A percentile compares a stretch with the other conserved stretches of the same genome.
phyloP scores from a whole-genome alignment of 2,888 invertebrate genomes.

The Drosophila emarginata region DNA sequence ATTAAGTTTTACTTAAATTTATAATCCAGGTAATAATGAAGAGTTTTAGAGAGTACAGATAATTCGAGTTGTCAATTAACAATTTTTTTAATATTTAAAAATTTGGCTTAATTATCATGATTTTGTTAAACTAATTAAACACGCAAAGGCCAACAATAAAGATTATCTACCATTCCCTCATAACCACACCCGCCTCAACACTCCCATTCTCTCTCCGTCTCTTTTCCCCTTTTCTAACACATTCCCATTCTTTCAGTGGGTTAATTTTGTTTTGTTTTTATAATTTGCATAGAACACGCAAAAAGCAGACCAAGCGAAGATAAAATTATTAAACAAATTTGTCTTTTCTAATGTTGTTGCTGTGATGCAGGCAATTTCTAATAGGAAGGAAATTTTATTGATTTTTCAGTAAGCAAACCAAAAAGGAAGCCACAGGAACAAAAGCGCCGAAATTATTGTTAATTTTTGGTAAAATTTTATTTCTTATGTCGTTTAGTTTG shows the following conservation, averaged over 20 bases:
- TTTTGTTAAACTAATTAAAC: constrained; percentile 65
- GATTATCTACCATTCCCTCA: constrained; percentile 1
- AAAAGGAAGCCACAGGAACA: constrained; percentile 4
- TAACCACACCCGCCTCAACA: not conserved
- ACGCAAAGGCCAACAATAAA: constrained; percentile 42
- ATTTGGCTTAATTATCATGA: constrained; percentile 45
- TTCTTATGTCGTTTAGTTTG: not conserved
- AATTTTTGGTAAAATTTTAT: not conserved
- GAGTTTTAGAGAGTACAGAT: not conserved
- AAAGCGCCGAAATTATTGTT: not conserved
- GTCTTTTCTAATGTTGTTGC: not conserved
- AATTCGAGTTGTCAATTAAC: not conserved
- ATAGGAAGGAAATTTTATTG: not conserved
- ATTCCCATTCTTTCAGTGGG: not conserved
- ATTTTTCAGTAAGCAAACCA: not conserved
- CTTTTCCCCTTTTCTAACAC: not conserved
- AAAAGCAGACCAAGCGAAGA: not conserved
- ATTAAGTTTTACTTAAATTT: too few species aligned
- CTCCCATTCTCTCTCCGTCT: not conserved
- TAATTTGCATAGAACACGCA: not conserved
- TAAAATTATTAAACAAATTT: not conserved
- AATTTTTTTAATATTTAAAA: not conserved
- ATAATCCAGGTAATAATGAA: too few species aligned
- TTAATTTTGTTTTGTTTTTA: not conserved
- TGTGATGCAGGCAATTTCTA: not conserved